Conservation (phyloP, 2,113 vertebrate species). For the Cochlearius cochlearius region DNA sequence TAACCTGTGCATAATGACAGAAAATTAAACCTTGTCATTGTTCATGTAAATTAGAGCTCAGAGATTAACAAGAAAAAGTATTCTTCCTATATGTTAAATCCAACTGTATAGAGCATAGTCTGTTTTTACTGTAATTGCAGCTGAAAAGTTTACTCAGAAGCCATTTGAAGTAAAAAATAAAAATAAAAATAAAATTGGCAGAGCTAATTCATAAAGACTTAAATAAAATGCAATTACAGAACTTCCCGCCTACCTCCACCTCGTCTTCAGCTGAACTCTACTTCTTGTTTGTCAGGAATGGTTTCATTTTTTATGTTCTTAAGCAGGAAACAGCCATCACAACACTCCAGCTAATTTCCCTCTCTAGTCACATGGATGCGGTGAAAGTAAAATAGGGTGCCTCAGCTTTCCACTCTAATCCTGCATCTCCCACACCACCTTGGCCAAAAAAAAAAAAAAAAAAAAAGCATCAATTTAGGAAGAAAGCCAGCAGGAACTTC, state of each 20-base stretch:
- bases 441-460: no score
- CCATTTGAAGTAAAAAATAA: conserved; percentile 16
- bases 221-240: conserved; percentile 60
- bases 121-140: conserved; percentile 10
- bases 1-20: conserved; percentile 56
- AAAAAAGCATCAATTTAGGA: background rate
- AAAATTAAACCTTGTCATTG: conserved; percentile 15
- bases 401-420: background rate
- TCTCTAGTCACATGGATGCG: background rate
- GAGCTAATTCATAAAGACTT: conserved; percentile 63
- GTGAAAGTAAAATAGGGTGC: background rate
- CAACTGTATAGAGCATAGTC: background rate
- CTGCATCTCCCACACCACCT: background rate
- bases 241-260: conserved; percentile 48
- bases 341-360: conserved; percentile 18
- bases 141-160: conserved; percentile 32
- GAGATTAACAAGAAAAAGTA: background rate
- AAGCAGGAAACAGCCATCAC: conserved; percentile 57
- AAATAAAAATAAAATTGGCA: background rate
- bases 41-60: background rate
- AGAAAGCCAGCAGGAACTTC: background rate
- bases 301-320: conserved; percentile 21
- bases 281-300: conserved; percentile 47
- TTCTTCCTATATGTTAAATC: background rate
- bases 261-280: conserved; percentile 34